phyloP scores from a whole-genome alignment of 2,113 vertebrate species.

The Anguilla japonica region DNA sequence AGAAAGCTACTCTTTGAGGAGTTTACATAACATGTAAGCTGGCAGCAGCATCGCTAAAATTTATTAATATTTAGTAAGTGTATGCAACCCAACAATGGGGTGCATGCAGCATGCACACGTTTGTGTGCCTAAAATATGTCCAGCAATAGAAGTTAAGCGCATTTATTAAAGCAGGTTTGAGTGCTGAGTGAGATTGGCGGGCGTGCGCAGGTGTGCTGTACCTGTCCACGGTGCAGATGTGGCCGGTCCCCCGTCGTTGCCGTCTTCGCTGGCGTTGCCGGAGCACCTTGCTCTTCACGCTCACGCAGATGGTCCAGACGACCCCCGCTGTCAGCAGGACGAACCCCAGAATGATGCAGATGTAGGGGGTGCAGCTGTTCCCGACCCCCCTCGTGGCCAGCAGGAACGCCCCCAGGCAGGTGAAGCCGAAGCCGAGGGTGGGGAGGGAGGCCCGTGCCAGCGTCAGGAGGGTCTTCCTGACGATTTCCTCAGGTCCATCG shows the following conservation, averaged over 20 bases:
- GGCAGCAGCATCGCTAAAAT: too few relatives aligned
- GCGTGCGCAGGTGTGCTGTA: background rate
- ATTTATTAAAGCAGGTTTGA: too few relatives aligned
- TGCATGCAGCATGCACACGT: too few relatives aligned
- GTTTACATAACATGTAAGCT: too few relatives aligned
- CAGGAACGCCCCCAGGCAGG: slow-evolving; percentile 2
- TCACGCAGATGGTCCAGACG: background rate
- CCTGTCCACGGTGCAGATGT: background rate
- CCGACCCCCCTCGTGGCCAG: background rate
- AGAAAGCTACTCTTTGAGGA: too few relatives aligned
- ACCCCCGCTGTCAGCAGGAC: background rate
- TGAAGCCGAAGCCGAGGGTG: background rate
- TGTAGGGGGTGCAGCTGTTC: background rate
- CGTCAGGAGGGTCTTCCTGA: background rate
- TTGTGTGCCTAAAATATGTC: too few relatives aligned
- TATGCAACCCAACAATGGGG: too few relatives aligned
- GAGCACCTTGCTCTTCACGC: background rate
- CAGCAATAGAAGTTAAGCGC: too few relatives aligned
- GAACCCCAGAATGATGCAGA: background rate
- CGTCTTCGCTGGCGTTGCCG: background rate
- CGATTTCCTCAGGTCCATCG: background rate
- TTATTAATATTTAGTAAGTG: too few relatives aligned
- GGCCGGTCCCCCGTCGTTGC: background rate
- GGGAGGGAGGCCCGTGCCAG: background rate
- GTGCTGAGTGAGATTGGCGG: background rate